Evolutionary conservation across 2,888 invertebrate species (phyloP), one percentile per base, ranked within the genome.

Genomic region (Cybosia mesomella): DNA sequence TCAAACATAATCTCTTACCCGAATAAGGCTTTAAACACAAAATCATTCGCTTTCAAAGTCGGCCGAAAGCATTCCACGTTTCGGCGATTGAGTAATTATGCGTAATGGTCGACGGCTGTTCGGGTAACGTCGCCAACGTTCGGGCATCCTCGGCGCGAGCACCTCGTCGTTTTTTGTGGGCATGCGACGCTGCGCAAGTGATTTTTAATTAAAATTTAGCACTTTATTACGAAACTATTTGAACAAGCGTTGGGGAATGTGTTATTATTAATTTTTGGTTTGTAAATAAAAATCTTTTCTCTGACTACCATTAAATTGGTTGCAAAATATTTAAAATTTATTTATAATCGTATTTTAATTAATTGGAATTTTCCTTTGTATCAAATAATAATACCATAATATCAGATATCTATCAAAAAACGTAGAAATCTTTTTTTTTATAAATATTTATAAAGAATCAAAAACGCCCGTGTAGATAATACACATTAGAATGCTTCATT

Each of bases 131-230:
- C 87, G 89, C 72, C 79, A 79, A 81, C 83, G 86, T 70, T 88
- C 88, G 89, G 84, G 80, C 79, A 87, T 90, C 85, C 85, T 87
- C 86, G 90, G 83, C 74, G 79, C 84, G 73, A 84, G 78, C 79
- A 75, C 72, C 66, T 75, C 70, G 71, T 75, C 74, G 78, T 84
- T 92, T 92, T 92, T 92, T 90, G 87, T 79, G 79, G 49, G 49
- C 67, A 64, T 60, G 68, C 76, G 74, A 82, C 85, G 85, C 84
- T 77, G 73, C 80, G 80, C 83, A 82, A 81, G 87, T 83, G 87
- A 89, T 89, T 92, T 90, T 91, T 90, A 93, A 93, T 93, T 92
- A 93, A 92, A 92, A 87, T 90, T 90, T 91, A 90, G 86, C 89
- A 89, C 90, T 89, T 89, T 91, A 91, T 91, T 92, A 89, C 85